Evolutionary conservation across 2,888 invertebrate genomes (phyloP), one percentile per base, ranked within the genome.

Genomic region (Muschampia staudingeri): DNA sequence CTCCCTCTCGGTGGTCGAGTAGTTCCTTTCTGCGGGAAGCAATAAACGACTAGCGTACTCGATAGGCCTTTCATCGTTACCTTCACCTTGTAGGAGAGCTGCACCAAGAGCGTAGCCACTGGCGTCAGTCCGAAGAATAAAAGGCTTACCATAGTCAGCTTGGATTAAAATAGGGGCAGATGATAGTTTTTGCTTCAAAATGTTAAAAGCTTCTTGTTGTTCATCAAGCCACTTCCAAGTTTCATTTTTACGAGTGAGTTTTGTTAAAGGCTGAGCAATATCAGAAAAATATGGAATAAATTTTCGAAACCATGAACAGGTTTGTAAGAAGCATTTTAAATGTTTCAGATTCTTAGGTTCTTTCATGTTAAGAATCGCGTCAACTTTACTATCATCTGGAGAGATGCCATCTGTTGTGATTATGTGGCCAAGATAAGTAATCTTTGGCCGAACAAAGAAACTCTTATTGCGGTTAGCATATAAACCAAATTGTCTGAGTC

Each of bases 1-100:
- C 56, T 96, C 96, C 16, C 93, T 87, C 81, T 96, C 95, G 0
- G 93, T 94, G 0, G 93, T 93, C 0, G 91, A 87, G 78, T 95
- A 95, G 25, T 93, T 94, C 0, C 83, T 78, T 82, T 96, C 94
- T 0, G 90, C 89, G 0, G 78, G 5, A 2, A 48, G 48, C 1
- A 77, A n/a, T 2, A 77, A 25, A 0, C 89, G 82, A 52, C 90
- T 89, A 9, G 88, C 88, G 25, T 88, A 89, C 42, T 88, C 87
- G 9, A 89, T 76, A 5, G 90, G 87, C 8, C 82, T 81, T 34
- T 89, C 87, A 0, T 76, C 86, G n/a, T 42, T 83, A 19, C n/a
- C 19, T 78, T 89, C 88, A 40, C 89, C 88, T 87, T 88, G 85
- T n/a, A 91, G 83, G 80, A 90, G 78, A 40, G 82, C 88, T 6